Percentiles rank a stretch among this genome's conserved stretches.
Evolutionary conservation across 2,113 vertebrate genomes (phyloP).

Genomic region (Brachionichthys hirsutus): DNA sequence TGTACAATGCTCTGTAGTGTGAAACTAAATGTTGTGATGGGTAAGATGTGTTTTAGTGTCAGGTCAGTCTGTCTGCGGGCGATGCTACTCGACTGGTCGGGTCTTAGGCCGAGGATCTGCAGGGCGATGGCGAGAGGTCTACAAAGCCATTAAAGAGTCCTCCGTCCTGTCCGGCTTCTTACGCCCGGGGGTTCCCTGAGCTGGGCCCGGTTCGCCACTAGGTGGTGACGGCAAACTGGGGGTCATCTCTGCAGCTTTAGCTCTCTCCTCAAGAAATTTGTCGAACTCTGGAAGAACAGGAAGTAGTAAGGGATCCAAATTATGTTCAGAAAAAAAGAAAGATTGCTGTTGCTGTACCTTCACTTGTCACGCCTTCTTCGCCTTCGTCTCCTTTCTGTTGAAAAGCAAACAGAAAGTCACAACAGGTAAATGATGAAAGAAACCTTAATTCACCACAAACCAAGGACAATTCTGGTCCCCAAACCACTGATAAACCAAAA

Average conservation of each 20-base stretch:
- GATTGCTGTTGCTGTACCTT: slow-evolving; percentile 79
- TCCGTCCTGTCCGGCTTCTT: slow-evolving; percentile 87
- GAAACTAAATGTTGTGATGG: slow-evolving; percentile 5
- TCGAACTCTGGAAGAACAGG: slow-evolving; percentile 86
- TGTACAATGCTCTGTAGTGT: slow-evolving; percentile 37
- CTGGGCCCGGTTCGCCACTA: slow-evolving; percentile 74
- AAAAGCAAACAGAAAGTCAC: slow-evolving; percentile 12
- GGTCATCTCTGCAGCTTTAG: slow-evolving; percentile 92
- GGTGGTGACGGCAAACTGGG: slow-evolving; percentile 87
- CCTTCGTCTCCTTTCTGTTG: slow-evolving; percentile 89
- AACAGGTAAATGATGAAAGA: not conserved
- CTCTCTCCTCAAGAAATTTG: slow-evolving; percentile 96
- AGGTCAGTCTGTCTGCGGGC: slow-evolving; percentile 33
- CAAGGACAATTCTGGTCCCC: not conserved
- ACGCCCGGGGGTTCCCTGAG: slow-evolving; percentile 69
- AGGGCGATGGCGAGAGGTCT: slow-evolving; percentile 56
- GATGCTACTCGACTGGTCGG: slow-evolving; percentile 41
- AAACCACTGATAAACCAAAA: too few species aligned
- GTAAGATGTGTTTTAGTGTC: slow-evolving; percentile 30
- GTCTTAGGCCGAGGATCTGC: slow-evolving; percentile 32
- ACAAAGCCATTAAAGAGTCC: slow-evolving; percentile 90
- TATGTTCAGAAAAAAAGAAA: not conserved
- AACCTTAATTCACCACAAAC: not conserved
- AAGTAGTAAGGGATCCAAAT: not conserved
- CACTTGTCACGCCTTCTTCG: slow-evolving; percentile 96